Evolutionary conservation across 2,888 invertebrate genomes (phyloP), one percentile per base, ranked within the genome.

Genomic region (Melanargia galathea): DNA sequence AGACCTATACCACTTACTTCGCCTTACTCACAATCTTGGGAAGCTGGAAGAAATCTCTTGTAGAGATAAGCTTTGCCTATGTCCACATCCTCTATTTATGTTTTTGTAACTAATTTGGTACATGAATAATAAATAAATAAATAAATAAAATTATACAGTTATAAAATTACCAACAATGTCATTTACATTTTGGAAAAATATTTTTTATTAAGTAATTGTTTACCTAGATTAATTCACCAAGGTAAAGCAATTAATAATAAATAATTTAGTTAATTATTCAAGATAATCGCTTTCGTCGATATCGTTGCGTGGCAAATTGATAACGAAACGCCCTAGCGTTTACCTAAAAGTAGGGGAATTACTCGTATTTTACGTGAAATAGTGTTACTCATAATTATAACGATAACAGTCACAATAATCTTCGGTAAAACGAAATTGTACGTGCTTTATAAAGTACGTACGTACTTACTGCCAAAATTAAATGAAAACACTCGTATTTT

Each of bases 221-320:
- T 45, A 18, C 20, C 7, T 20, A 18, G 20, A 10, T 45, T 20
- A 24, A 5, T 48, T 48, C 3, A 13, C 13, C 48, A 48, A 48
- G 26, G 48, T 48, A 52, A 52, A 52, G n/a, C n/a, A n/a, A n/a
- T n/a, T n/a, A n/a, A n/a, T n/a, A n/a, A n/a, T 52, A 18, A 22
- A 38, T 54, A 10, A 54, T n/a, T 20, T 16, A 38, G 16, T 55
- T 24, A 38, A 55, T 55, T 55, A 55, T 55, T 55, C 55, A 43
- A 55, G 26, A 43, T 55, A 43, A 55, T 26, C 18, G 40, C 38
- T 26, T 26, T n/a, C 38, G 16, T 70, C 74, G 75, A 80, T 81
- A 83, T 80, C 80, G 81, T 85, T 78, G 85, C 87, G 86, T 86
- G 87, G 79, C 75, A 75, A 81, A 86, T 86, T 81, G 77, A 81